These are phyloP conservation scores for Orchestes rusci DNA, from an alignment of 2,888 invertebrate genomes.

Conservation along the genomic window DNA sequence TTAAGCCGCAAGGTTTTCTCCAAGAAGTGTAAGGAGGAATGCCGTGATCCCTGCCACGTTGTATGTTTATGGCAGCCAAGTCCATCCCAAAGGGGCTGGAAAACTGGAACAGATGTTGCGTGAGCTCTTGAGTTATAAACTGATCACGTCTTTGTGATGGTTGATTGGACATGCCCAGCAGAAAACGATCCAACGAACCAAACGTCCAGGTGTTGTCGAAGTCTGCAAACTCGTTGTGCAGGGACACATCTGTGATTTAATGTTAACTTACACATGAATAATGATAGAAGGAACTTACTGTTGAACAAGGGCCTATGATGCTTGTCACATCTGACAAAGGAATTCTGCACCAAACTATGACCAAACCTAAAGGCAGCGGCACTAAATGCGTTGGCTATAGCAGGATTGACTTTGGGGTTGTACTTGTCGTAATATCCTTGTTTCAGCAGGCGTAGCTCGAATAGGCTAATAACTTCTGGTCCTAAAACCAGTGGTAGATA, in stretches of 20 bases:
- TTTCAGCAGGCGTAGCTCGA: constrained; percentile 61
- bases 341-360: constrained; percentile 75
- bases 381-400: constrained; percentile 70
- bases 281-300: constrained; percentile 50
- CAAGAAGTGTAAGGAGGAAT: constrained; percentile 72
- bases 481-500: constrained; percentile 73
- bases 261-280: not conserved
- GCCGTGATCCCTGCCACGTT: constrained; percentile 82
- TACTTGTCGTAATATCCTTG: constrained; percentile 68
- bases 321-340: constrained; percentile 65
- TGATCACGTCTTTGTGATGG: constrained; percentile 73
- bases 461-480: constrained; percentile 64
- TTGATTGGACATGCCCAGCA: constrained; percentile 71
- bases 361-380: constrained; percentile 82
- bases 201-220: constrained; percentile 65
- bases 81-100: constrained; percentile 71
- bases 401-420: constrained; percentile 61
- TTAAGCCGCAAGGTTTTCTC: constrained; percentile 72
- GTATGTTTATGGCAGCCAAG: constrained; percentile 80
- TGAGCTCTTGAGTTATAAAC: constrained; percentile 71
- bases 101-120: constrained; percentile 77
- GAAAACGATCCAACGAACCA: constrained; percentile 71
- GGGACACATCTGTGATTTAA: constrained; percentile 58
- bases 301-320: constrained; percentile 61
- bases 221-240: constrained; percentile 71